phyloP scores from a whole-genome alignment of 1,140 invertebrate species.

The Hycleus cichorii region DNA sequence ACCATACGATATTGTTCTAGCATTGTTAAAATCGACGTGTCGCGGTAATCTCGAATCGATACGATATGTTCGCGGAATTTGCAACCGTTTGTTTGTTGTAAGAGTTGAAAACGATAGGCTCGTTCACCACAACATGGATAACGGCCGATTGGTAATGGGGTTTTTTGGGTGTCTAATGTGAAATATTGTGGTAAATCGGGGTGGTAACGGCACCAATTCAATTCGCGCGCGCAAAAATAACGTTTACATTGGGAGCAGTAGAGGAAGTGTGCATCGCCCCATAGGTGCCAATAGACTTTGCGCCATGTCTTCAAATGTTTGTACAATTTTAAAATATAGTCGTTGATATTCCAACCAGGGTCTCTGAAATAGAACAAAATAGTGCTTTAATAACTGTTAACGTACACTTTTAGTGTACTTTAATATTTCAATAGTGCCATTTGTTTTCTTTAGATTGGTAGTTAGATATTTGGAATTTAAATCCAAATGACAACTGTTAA shows the following conservation, averaged over 20 bases:
- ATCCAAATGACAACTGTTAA: no score
- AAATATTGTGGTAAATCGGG: slow-evolving; percentile 68
- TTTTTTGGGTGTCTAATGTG: slow-evolving; percentile 55
- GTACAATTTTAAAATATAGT: slow-evolving; percentile 69
- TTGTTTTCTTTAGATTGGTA: no score
- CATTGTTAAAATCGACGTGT: slow-evolving; percentile 51
- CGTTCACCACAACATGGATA: slow-evolving; percentile 81
- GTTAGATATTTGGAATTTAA: no score
- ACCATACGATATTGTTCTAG: slow-evolving; percentile 49
- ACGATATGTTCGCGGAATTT: slow-evolving; percentile 57
- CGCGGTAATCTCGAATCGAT: slow-evolving; percentile 43
- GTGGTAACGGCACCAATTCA: slow-evolving; percentile 74
- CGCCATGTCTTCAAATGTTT: slow-evolving; percentile 77
- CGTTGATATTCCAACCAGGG: slow-evolving; percentile 71
- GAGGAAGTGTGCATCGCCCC: slow-evolving; percentile 80
- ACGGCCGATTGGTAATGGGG: slow-evolving; percentile 55
- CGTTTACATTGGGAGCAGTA: slow-evolving; percentile 66
- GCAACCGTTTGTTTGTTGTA: slow-evolving; percentile 45
- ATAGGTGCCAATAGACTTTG: slow-evolving; percentile 86
- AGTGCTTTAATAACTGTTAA: no score
- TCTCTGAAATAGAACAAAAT: slow-evolving; percentile 50
- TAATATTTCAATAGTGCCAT: no score
- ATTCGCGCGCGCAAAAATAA: slow-evolving; percentile 68
- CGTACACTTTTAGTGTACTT: no score
- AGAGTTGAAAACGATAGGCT: slow-evolving; percentile 51